A percentile compares a stretch with the other conserved stretches of the same genome.
These are phyloP conservation scores for Crotalus viridis DNA, from an alignment of 2,113 vertebrate genomes.

Conservation along the genomic window DNA sequence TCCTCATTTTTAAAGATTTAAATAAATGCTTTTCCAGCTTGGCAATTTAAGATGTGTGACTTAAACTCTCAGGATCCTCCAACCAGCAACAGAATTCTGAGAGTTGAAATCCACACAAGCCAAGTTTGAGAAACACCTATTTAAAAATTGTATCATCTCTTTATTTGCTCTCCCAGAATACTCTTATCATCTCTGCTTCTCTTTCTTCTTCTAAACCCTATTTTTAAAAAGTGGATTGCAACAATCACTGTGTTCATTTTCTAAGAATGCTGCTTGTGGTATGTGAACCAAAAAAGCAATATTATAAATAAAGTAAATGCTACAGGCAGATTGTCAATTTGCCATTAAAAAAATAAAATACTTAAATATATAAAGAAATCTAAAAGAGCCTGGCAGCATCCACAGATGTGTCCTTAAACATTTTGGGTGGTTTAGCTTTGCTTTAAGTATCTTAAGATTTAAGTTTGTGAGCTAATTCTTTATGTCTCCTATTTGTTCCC, in stretches of 20 bases:
- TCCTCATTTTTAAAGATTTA: background rate
- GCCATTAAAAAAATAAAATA: background rate
- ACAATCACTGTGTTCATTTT: background rate
- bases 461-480: slow-evolving; percentile 20
- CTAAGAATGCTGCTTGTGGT: background rate
- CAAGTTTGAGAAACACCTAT: background rate
- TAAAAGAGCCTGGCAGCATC: background rate
- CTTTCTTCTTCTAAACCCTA: background rate
- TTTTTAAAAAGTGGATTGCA: background rate
- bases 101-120: background rate
- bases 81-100: background rate
- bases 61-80: background rate
- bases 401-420: background rate
- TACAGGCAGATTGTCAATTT: background rate
- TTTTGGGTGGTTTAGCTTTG: background rate
- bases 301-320: background rate
- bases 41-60: background rate
- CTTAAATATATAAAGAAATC: background rate
- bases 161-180: background rate
- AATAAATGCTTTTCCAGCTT: background rate
- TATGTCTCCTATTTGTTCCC: slow-evolving; percentile 50
- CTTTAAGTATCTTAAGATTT: background rate
- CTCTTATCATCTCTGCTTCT: background rate
- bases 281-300: background rate
- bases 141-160: background rate